Evolutionary conservation across 2,888 invertebrate genomes (phyloP), one percentile per base, ranked within the genome.

Genomic region (Hecatera dysodea): DNA sequence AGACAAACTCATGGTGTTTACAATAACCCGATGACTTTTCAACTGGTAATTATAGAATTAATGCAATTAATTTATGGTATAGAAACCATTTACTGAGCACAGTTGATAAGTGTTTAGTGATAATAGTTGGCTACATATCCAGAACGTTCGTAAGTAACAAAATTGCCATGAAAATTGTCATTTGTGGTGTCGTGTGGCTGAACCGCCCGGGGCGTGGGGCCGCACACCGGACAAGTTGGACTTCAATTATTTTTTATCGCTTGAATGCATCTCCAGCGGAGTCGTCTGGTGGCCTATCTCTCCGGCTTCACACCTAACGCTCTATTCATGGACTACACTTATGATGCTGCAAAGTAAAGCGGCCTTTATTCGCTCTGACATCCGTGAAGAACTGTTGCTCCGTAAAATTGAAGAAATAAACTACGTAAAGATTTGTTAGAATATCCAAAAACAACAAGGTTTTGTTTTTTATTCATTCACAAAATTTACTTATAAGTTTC

Each of bases 191-290:
- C 75, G 75, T 72, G 72, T 67, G 68, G 78, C 73, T 67, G 72
- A 55, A 75, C 70, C 74, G 82, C 82, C 48, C 61, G 57, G 50
- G 81, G 80, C 80, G 39, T 55, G 53, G 46, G 80, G 80, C 81
- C 46, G 60, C 52, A 63, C 77, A 74, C 88, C 84, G 90, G 92
- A 89, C 78, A 76, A 88, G 92, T 91, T 90, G 86, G 81, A 91
- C 92, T 91, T 90, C 87, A 93, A 91, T 93, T 92, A 91, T 92
- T 91, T 90, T 89, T 92, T 93, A 92, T 92, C 92, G 90, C 81
- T 80, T 90, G 92, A 91, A 91, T 91, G 90, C 90, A 92, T 93
- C 92, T 92, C 89, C 67, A 61, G 75, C 72, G 77, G 81, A 82
- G 85, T 81, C 87, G 82, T 86, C 85, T 85, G 69, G 81, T 83